Evolutionary conservation across 1,140 invertebrate species (phyloP).

Genomic region (Drosophila ogumai): DNA sequence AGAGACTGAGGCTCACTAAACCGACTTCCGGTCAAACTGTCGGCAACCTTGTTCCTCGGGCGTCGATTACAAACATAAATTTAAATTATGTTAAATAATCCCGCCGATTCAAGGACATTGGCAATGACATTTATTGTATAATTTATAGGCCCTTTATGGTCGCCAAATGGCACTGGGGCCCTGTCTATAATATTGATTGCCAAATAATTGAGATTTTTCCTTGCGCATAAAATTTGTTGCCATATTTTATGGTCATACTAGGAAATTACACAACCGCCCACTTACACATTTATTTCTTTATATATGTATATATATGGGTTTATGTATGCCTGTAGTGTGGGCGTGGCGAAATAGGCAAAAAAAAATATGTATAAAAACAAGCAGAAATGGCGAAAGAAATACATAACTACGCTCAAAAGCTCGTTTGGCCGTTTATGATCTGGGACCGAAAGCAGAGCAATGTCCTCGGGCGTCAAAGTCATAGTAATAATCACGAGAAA

Average conservation of each 20-base stretch:
- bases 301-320: conserved; percentile 4
- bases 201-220: conserved; percentile 80
- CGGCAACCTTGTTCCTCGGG: conserved; percentile 22
- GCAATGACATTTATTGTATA: conserved; percentile 74
- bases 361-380: conserved; percentile 4
- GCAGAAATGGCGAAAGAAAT: conserved; percentile 26
- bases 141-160: conserved; percentile 76
- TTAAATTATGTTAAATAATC: conserved; percentile 80
- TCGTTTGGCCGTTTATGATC: conserved; percentile 73
- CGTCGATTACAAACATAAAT: conserved; percentile 76
- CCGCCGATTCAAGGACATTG: conserved; percentile 65
- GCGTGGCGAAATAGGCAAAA: conserved; percentile 25
- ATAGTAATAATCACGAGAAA: conserved; percentile 74
- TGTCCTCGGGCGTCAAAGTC: conserved; percentile 61
- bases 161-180: conserved; percentile 30
- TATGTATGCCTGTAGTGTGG: conserved; percentile 14
- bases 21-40: conserved; percentile 43
- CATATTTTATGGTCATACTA: conserved; percentile 59
- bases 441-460: conserved; percentile 30
- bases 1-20: conserved; percentile 3
- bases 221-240: conserved; percentile 64
- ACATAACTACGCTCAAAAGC: conserved; percentile 64
- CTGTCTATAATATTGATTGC: conserved; percentile 74
- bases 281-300: conserved; percentile 8
- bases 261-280: conserved; percentile 41